Percentiles rank a stretch among this genome's conserved stretches.
These are phyloP conservation scores for Apoderus coryli DNA, from an alignment of 2,888 invertebrate genomes.

Conservation along the genomic window DNA sequence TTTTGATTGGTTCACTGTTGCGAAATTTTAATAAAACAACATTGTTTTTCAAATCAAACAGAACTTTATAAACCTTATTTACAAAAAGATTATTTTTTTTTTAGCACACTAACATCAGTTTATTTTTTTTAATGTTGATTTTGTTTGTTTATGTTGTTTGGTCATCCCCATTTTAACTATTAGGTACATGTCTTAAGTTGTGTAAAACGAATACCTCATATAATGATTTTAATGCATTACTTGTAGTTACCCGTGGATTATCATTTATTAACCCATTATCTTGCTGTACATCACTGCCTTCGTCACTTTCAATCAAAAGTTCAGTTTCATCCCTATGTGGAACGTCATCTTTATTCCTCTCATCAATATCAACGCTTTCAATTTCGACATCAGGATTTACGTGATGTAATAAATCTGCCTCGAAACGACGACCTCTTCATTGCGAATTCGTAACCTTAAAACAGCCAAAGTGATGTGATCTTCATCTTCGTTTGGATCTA, in stretches of 20 bases:
- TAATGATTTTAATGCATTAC: background rate
- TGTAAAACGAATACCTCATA: too few relatives aligned
- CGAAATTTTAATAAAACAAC: too few relatives aligned
- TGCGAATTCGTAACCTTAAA: constrained; percentile 8
- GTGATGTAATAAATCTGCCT: constrained; percentile 4
- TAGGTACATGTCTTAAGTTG: too few relatives aligned
- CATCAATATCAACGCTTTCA: constrained; percentile 6
- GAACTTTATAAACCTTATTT: too few relatives aligned
- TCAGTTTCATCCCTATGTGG: constrained; percentile 6
- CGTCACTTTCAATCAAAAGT: constrained; percentile 5
- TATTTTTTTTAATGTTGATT: too few relatives aligned
- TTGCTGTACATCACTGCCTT: too few relatives aligned
- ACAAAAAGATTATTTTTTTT: too few relatives aligned
- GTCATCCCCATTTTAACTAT: too few relatives aligned
- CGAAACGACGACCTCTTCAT: constrained; percentile 2
- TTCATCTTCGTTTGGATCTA: constrained; percentile 6
- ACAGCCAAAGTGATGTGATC: constrained; percentile 7
- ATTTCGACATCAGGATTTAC: constrained; percentile 8
- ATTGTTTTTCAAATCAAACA: too few relatives aligned
- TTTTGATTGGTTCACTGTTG: too few relatives aligned
- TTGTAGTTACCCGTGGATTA: background rate
- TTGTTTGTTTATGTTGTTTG: too few relatives aligned
- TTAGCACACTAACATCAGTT: too few relatives aligned
- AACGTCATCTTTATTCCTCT: constrained; percentile 6
- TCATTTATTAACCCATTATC: background rate